Percentiles rank a stretch among this genome's conserved stretches.
phyloP scores from a whole-genome alignment of 2,113 vertebrate genomes.

The Octodon degus region DNA sequence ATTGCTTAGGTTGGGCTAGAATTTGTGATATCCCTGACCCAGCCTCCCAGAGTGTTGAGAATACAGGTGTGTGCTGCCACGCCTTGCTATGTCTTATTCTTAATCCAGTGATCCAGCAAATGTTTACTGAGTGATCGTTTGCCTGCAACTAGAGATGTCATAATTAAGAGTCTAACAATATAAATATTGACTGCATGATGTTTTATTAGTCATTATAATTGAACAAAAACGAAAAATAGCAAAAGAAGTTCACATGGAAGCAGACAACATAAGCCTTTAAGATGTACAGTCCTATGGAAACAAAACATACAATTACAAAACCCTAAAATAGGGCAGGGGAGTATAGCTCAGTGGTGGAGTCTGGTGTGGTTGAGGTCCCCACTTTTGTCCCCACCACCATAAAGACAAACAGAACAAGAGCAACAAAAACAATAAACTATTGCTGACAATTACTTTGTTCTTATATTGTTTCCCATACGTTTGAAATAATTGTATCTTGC shows the following conservation, averaged over 20 bases:
- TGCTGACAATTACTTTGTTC: slow-evolving; percentile 38
- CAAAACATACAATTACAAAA: not conserved
- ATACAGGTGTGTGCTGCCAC: not conserved
- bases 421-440: not conserved
- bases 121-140: not conserved
- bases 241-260: slow-evolving; percentile 55
- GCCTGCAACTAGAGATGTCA: not conserved
- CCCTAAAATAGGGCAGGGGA: not conserved
- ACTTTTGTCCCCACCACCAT: not conserved
- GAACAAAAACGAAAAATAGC: not conserved
- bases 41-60: not conserved
- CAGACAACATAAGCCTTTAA: slow-evolving; percentile 15
- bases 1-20: not conserved
- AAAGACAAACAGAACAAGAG: not conserved
- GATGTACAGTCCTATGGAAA: slow-evolving; percentile 15
- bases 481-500: not conserved
- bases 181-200: not conserved
- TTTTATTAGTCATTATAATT: slow-evolving; percentile 32
- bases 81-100: not conserved
- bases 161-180: not conserved
- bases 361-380: not conserved
- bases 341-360: not conserved
- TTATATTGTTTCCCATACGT: slow-evolving; percentile 14
- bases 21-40: not conserved
- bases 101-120: not conserved